These are phyloP conservation scores for Cavia aperea DNA, from an alignment of 2,113 vertebrate species.

Conservation along the genomic window DNA sequence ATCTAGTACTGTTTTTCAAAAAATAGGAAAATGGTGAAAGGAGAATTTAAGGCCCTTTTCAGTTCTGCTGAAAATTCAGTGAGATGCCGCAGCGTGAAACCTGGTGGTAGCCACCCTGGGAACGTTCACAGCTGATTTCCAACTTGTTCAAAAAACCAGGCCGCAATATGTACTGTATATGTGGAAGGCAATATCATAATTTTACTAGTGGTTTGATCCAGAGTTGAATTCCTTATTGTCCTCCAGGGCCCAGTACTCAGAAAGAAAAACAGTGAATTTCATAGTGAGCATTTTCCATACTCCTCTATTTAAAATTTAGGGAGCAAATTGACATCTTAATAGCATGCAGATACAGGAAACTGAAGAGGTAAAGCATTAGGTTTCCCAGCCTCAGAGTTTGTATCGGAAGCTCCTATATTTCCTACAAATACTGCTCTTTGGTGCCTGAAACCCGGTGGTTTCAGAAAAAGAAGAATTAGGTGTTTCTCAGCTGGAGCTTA, in stretches of 20 bases:
- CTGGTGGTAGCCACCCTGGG: rapidly evolving
- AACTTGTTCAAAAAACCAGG: rapidly evolving
- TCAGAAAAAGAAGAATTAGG: slow-evolving; percentile 46
- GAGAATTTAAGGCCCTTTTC: background rate
- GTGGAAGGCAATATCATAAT: background rate
- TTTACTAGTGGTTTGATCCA: background rate
- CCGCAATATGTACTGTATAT: background rate
- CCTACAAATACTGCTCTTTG: slow-evolving; percentile 32
- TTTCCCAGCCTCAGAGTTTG: slow-evolving; percentile 26
- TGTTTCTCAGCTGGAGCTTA: background rate
- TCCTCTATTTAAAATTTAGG: slow-evolving; percentile 55
- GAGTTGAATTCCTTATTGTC: background rate
- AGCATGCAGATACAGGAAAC: slow-evolving; percentile 40
- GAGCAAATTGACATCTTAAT: slow-evolving; percentile 32
- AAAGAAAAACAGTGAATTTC: slow-evolving; percentile 55
- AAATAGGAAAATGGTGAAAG: background rate
- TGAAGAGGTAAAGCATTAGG: slow-evolving; percentile 13
- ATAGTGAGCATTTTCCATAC: slow-evolving; percentile 31
- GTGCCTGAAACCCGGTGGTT: slow-evolving; percentile 26
- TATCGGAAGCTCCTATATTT: slow-evolving; percentile 36
- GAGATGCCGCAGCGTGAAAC: background rate
- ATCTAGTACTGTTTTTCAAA: background rate
- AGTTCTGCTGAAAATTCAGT: background rate
- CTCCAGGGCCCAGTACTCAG: slow-evolving; percentile 53
- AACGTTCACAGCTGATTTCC: background rate